phyloP scores from a whole-genome alignment of 1,140 invertebrate species.

The Amphibalanus amphitrite region DNA sequence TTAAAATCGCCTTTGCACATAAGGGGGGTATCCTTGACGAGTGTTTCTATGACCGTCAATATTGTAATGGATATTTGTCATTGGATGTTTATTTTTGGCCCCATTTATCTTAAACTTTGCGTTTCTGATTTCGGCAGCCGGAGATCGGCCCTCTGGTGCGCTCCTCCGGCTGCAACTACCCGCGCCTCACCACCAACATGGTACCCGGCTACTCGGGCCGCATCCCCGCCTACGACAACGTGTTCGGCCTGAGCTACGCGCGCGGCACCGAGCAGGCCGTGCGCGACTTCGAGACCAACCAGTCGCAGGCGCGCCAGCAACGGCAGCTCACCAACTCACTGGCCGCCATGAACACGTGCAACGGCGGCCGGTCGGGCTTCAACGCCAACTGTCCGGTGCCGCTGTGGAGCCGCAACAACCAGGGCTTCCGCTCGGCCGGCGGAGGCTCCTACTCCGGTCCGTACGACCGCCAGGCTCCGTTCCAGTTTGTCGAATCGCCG shows the following conservation, averaged over 20 bases:
- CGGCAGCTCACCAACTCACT: neutral
- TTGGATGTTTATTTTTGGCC: too few relatives aligned
- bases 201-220: neutral
- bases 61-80: too few relatives aligned
- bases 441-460: neutral
- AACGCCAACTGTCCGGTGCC: neutral
- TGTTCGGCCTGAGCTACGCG: neutral
- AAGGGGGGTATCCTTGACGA: too few relatives aligned
- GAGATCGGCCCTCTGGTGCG: neutral
- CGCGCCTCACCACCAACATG: neutral
- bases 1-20: too few relatives aligned
- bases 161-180: neutral
- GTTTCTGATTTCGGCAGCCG: too few relatives aligned
- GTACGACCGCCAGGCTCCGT: neutral
- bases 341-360: neutral
- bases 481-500: constrained; percentile 26
- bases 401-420: neutral
- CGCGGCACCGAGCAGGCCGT: neutral
- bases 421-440: neutral
- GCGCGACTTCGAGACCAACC: neutral
- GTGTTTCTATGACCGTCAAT: too few relatives aligned
- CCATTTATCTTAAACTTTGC: too few relatives aligned
- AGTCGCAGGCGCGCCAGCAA: neutral
- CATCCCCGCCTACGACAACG: neutral
- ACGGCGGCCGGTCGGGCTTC: neutral